These are phyloP conservation scores for Conus canariensis DNA, from an alignment of 2,888 invertebrate species.

Conservation along the genomic window DNA sequence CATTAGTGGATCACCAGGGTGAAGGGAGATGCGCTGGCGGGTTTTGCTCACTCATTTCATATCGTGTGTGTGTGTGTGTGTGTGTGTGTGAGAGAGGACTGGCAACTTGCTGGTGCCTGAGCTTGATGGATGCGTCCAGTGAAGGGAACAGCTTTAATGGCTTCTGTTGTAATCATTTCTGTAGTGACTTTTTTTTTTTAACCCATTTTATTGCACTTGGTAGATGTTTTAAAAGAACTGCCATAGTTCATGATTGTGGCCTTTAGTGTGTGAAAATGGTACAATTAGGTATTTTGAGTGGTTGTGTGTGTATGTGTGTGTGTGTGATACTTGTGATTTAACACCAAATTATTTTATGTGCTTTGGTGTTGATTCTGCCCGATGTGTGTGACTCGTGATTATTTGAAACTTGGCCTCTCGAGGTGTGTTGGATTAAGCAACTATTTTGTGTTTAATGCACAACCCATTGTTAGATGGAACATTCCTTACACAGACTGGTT, in stretches of 20 bases:
- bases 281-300: background rate
- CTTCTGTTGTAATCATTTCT: background rate
- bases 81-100: background rate
- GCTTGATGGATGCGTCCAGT: background rate
- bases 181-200: background rate
- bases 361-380: background rate
- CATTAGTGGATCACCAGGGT: background rate
- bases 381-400: background rate
- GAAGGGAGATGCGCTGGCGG: background rate
- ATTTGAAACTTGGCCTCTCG: background rate
- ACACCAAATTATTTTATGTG: background rate
- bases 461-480: background rate
- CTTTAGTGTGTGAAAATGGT: background rate
- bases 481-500: conserved; percentile 9
- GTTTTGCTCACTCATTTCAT: background rate
- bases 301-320: background rate
- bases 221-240: background rate
- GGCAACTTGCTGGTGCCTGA: no score
- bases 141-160: background rate
- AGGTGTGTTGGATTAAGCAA: background rate
- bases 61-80: background rate
- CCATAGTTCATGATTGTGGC: conserved; percentile 9
- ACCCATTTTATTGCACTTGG: background rate
- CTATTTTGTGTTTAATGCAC: background rate
- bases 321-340: background rate